Evolutionary conservation across 2,797 vertebrate genomes (phyloP).

Genomic region (Heliangelus exortis): DNA sequence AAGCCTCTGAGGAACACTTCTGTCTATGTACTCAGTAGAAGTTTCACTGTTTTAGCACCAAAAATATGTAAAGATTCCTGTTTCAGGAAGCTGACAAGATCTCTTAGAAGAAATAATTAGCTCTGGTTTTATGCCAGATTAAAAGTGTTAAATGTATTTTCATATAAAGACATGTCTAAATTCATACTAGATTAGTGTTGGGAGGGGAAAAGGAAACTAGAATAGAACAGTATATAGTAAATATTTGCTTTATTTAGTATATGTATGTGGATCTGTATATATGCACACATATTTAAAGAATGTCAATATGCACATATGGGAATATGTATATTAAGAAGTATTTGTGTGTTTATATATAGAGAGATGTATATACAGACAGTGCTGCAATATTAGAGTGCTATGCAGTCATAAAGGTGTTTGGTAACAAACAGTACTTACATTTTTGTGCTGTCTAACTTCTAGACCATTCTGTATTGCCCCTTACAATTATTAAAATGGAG

Average conservation of each 20-base stretch:
- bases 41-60: background rate
- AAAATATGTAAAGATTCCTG: background rate
- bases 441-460: background rate
- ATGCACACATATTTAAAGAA: accelerated
- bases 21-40: background rate
- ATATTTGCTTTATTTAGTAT: background rate
- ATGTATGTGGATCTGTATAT: background rate
- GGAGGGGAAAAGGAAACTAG: background rate
- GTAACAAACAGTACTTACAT: background rate
- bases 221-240: background rate
- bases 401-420: background rate
- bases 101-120: background rate
- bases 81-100: background rate
- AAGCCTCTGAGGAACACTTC: background rate
- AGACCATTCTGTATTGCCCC: background rate
- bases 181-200: background rate
- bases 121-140: background rate
- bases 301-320: background rate
- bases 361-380: background rate
- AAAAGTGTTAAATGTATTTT: background rate
- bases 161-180: background rate
- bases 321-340: background rate
- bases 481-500: background rate
- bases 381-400: background rate
- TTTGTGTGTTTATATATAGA: background rate